Percentiles rank a stretch among this genome's conserved stretches.
Conservation (phyloP, 2,113 vertebrate species). For the Dicentrarchus labrax region DNA sequence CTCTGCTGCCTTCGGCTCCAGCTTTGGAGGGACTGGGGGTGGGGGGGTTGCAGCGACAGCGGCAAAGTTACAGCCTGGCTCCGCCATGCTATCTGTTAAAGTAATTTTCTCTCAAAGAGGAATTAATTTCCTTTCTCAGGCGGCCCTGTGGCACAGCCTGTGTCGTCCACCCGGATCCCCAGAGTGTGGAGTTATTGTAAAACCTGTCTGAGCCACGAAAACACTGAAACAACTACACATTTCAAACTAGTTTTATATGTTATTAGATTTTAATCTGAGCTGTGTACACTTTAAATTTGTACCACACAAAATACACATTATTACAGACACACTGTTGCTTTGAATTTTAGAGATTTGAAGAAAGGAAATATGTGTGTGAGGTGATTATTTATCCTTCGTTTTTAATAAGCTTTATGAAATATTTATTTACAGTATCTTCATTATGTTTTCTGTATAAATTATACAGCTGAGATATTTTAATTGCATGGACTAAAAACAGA, state of each 20-base stretch:
- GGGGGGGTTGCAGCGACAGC: slow-evolving; percentile 16
- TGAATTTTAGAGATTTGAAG: not conserved
- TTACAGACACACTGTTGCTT: not conserved
- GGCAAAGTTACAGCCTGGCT: slow-evolving; percentile 66
- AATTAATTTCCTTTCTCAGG: slow-evolving; percentile 85
- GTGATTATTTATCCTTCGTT: not conserved
- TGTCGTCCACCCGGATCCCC: slow-evolving; percentile 40
- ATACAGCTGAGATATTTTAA: not conserved
- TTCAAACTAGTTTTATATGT: not conserved
- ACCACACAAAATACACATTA: rapidly evolving
- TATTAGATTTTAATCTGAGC: slow-evolving; percentile 2
- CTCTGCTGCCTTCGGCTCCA: slow-evolving; percentile 55
- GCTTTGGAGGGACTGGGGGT: slow-evolving; percentile 49
- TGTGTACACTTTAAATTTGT: not conserved
- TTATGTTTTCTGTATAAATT: not conserved
- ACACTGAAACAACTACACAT: not conserved
- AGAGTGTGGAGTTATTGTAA: slow-evolving; percentile 24
- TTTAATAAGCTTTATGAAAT: not conserved
- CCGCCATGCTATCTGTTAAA: slow-evolving; percentile 82
- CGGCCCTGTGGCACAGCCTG: slow-evolving; percentile 74
- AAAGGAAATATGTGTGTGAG: not conserved
- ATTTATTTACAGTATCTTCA: not conserved
- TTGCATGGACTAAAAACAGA: not conserved
- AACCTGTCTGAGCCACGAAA: slow-evolving; percentile 15
- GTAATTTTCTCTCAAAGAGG: slow-evolving; percentile 84